Evolutionary conservation across 1,140 invertebrate species (phyloP), one percentile per base, ranked within the genome.

Genomic region (Chlorops oryzae): DNA sequence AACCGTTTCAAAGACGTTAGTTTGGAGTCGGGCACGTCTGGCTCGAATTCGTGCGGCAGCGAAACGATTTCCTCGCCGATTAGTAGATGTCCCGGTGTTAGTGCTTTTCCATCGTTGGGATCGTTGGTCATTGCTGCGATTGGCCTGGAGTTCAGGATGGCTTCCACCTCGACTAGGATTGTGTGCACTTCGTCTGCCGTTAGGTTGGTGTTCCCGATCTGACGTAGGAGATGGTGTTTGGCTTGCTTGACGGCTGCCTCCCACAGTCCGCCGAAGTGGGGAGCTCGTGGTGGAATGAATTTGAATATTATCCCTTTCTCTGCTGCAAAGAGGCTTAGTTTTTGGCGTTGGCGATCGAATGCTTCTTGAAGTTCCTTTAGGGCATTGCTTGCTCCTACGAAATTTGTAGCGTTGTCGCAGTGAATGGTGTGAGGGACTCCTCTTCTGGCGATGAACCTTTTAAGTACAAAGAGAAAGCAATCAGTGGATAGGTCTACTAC

Each of bases 81-180:
- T 2, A 72, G 35, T 44, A 66, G 70, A 61, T 72, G 68, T 7
- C 62, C 63, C 5, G 68, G 63, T 6, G 67, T 61, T 2, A 70
- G 38, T 7, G 54, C 48, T 3, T 13, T 28, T 0, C 56, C 38
- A 38, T 65, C 64, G 10, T 52, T 43, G 6, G 59, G 53, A 39
- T 65, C 41, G 22, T 56, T 52, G 28, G 58, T 58, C 1, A 71
- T 20, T 13, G 57, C 51, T 7, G 51, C 50, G 2, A 48, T 38
- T 17, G 61, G 59, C 15, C 59, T 12, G 3, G 54, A 58, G 34
- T 65, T 65, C 12, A 65, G 25, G 28, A 41, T 48, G 1, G 58
- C 61, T 47, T 65, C 61, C n/a, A 63, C 50, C 49, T 54, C 41
- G 2, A 9, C 32, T 9, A 61, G 25, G n/a, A 59, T 3, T 21